These are phyloP conservation scores for Machaerirhynchus nigripectus DNA, from an alignment of 2,113 vertebrate genomes.

Conservation along the genomic window DNA sequence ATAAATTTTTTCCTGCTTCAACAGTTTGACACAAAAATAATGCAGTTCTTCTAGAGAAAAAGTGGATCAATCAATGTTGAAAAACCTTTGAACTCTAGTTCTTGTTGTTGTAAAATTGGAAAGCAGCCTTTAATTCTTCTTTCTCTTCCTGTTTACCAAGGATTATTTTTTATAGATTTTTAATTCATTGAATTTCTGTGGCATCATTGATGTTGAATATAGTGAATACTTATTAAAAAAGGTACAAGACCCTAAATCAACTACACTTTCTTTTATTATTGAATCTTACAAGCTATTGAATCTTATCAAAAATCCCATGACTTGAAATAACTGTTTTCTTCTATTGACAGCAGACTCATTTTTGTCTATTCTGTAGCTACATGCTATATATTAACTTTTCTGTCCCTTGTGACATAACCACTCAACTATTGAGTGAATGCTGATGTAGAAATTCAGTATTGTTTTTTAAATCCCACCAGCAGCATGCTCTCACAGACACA, in stretches of 20 bases:
- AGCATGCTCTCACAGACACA: not conserved
- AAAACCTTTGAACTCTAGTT: not conserved
- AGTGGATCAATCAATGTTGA: not conserved
- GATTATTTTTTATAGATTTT: not conserved
- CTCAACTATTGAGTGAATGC: not conserved
- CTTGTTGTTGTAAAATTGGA: not conserved
- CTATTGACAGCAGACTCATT: not conserved
- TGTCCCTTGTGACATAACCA: not conserved
- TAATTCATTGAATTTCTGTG: not conserved
- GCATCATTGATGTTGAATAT: not conserved
- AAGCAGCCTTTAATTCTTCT: not conserved
- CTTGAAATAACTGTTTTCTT: not conserved
- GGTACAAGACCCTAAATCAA: not conserved
- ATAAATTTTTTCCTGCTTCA: slow-evolving; percentile 18
- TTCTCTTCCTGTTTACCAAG: not conserved
- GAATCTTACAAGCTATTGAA: not conserved
- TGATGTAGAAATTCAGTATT: not conserved
- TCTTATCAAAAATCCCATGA: not conserved
- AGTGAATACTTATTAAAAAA: not conserved
- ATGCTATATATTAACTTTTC: not conserved
- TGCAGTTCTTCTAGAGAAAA: slow-evolving; percentile 1
- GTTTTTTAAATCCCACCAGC: not conserved
- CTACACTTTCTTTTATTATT: not conserved
- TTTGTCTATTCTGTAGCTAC: not conserved
- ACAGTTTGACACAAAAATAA: slow-evolving; percentile 26